Percentiles rank a stretch among this genome's conserved stretches.
These are phyloP conservation scores for Cynaeus angustus DNA, from an alignment of 2,888 invertebrate genomes.

Conservation along the genomic window DNA sequence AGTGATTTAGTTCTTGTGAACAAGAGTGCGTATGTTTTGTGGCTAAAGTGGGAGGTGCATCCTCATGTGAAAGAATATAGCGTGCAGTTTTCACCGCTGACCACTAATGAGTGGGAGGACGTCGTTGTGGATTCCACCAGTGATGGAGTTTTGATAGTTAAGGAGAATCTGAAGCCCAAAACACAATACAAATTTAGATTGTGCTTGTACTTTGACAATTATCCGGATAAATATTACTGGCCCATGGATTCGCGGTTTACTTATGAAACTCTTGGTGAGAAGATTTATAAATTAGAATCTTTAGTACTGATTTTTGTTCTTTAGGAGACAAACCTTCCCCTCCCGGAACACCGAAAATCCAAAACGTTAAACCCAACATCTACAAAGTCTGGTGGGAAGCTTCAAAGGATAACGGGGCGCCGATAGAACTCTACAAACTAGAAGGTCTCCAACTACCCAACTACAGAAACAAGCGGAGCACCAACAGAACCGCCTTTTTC, in stretches of 20 bases:
- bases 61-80: conserved; percentile 70
- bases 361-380: conserved; percentile 81
- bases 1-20: conserved; percentile 76
- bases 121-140: conserved; percentile 61
- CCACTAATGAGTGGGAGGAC: conserved; percentile 70
- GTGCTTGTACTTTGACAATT: conserved; percentile 77
- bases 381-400: conserved; percentile 89
- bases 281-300: conserved; percentile 3
- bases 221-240: conserved; percentile 80
- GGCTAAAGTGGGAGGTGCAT: conserved; percentile 81
- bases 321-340: conserved; percentile 85
- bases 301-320: neutral
- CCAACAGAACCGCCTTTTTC: conserved; percentile 67
- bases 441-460: conserved; percentile 76
- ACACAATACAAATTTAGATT: conserved; percentile 86
- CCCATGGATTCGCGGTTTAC: conserved; percentile 81
- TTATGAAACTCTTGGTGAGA: conserved; percentile 84
- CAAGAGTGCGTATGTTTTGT: conserved; percentile 77
- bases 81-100: conserved; percentile 74
- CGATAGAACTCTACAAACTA: conserved; percentile 82
- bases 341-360: conserved; percentile 85
- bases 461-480: conserved; percentile 67
- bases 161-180: conserved; percentile 78
- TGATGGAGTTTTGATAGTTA: conserved; percentile 63
- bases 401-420: conserved; percentile 84